These are phyloP conservation scores for Acrobasis consociella DNA, from an alignment of 2,888 invertebrate species.

Conservation along the genomic window DNA sequence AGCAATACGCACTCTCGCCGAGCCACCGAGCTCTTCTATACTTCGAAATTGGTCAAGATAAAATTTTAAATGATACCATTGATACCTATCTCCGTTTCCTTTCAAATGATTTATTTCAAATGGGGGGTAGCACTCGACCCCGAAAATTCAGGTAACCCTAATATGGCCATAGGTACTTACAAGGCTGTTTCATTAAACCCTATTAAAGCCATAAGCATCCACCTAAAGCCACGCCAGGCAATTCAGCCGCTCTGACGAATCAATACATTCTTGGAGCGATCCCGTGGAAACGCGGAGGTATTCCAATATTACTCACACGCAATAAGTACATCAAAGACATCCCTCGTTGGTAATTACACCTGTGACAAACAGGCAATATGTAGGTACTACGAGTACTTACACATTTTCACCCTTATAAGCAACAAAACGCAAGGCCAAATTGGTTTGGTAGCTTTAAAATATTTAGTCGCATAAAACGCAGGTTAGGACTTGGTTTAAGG, in stretches of 20 bases:
- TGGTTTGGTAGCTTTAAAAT: too few species aligned
- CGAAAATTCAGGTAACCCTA: not conserved
- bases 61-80: too few species aligned
- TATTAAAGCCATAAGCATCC: not conserved
- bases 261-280: not conserved
- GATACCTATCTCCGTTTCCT: too few species aligned
- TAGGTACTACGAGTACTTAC: not conserved
- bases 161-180: not conserved
- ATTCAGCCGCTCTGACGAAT: not conserved
- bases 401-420: not conserved
- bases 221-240: not conserved
- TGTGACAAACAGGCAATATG: not conserved
- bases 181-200: not conserved
- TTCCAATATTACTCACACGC: conserved; percentile 11
- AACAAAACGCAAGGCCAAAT: too few species aligned
- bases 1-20: too few species aligned
- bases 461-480: too few species aligned
- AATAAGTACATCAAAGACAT: conserved; percentile 3
- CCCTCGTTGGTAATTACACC: conserved; percentile 8
- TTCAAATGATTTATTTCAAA: too few species aligned
- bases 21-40: too few species aligned
- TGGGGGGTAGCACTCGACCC: too few species aligned
- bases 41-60: too few species aligned
- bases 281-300: not conserved
- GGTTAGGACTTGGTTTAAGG: too few species aligned